phyloP scores from a whole-genome alignment of 2,888 invertebrate species.

The Oscheius sp. region DNA sequence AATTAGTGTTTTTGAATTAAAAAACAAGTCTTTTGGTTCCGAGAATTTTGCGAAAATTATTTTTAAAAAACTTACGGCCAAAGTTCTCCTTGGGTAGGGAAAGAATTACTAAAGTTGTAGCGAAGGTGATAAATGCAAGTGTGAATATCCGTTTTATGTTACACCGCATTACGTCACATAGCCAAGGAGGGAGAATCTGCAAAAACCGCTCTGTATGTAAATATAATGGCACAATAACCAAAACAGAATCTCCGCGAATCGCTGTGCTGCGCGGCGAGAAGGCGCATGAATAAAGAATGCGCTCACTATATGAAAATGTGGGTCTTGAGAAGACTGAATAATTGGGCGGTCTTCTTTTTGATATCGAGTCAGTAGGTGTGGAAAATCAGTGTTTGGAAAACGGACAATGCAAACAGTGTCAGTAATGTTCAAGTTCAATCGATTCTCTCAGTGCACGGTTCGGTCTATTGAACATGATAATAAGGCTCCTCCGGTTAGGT shows the following conservation, averaged over 20 bases:
- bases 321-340: background rate
- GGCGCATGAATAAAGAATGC: slow-evolving; percentile 18
- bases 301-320: slow-evolving; percentile 19
- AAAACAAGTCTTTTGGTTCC: too few relatives aligned
- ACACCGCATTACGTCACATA: slow-evolving; percentile 55
- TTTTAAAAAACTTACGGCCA: slow-evolving; percentile 37
- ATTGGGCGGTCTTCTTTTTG: background rate
- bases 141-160: slow-evolving; percentile 64
- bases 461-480: background rate
- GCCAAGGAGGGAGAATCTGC: slow-evolving; percentile 1
- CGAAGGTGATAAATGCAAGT: slow-evolving; percentile 60
- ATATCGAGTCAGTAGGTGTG: background rate
- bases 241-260: slow-evolving; percentile 6
- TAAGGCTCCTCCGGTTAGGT: too few relatives aligned
- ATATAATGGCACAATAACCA: background rate
- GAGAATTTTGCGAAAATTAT: too few relatives aligned
- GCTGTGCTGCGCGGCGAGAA: slow-evolving; percentile 13
- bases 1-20: background rate
- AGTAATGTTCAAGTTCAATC: background rate
- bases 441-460: background rate
- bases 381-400: background rate
- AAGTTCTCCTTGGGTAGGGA: slow-evolving; percentile 51
- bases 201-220: background rate
- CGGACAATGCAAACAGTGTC: background rate
- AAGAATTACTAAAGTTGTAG: slow-evolving; percentile 61